Evolutionary conservation across 2,113 vertebrate genomes (phyloP), one percentile per base, ranked within the genome.

Genomic region (Thamnaconus septentrionalis): DNA sequence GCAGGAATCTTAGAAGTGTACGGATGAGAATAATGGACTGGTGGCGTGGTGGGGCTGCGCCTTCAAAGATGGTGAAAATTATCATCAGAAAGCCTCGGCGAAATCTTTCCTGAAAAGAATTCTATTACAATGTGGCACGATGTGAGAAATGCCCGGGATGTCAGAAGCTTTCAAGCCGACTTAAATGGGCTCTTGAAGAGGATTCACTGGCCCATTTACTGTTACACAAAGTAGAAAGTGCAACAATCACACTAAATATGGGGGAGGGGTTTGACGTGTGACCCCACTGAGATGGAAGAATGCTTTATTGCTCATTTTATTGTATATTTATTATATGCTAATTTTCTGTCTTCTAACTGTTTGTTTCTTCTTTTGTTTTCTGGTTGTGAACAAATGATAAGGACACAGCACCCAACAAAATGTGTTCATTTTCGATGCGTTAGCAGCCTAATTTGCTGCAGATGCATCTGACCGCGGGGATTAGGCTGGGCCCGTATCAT

Each of bases 71-170:
- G 71, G 80, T 68, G 65, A 74, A 86, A 89, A 86, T 88, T 88
- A 89, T 86, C 81, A 90, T 87, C 69, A 89, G 80, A 89, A 90
- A 88, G 84, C 73, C 49, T 4, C 52, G 58, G 75, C 82, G 78
- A 88, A 87, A 91, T 90, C 83, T 86, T 75, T 79, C 74, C 62
- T 90, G 87, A 90, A 90, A 82, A 86, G 75, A 83, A 67, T 86
- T 89, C 61, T 81, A 84, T 89, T 90, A 88, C 78, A 88, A 80
- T 87, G 80, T 75, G 84, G 66, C 70, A 58, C 61, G 59, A 76
- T 83, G 80, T 85, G 85, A 88, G 83, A 86, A 89, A 90, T 71
- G 71, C 54, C 63, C 47, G 53, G 73, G 79, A 87, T 88, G 82
- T 87, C 81, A 86, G 80, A 79, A 78, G 63, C 68, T 68, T 68